Evolutionary conservation across 2,113 vertebrate species (phyloP), one percentile per base, ranked within the genome.

Genomic region (Atlantisia rogersi): DNA sequence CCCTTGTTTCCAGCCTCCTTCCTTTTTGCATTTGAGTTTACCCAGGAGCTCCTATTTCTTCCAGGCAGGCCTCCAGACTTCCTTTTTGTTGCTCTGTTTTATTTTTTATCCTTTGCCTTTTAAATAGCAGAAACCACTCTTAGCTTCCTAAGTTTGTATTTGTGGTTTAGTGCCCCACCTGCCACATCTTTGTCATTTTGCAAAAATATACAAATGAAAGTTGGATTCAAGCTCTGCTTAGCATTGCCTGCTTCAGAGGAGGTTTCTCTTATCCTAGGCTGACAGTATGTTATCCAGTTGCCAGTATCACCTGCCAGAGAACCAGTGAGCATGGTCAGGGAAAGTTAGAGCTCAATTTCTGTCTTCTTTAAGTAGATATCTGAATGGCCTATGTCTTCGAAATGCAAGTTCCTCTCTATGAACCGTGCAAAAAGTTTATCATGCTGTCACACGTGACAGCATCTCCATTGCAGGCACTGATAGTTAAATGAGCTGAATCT

Each of bases 401-500:
- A 64, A 6, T 35, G 8, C 13, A 59, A 46, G 13, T 67, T 84
- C 5, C 56, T 75, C 20, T 40, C 15, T n/a, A 10, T 0, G 0
- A 86, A 63, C 15, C 17, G n/a, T 48, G 20, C 19, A n/a, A 69
- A 80, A 74, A 69, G 6, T n/a, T 44, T 22, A 15, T 1, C 29
- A 19, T 40, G 15, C 5, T 76, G 11, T 48, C 29, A 86, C 60
- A 58, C 0, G 0, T 62, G n/a, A 26, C 39, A 64, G 3, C 0
- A 0, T 60, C 60, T 65, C 16, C 40, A 15, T 1, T 59, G 22
- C 22, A 82, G 86, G 17, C 31, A 42, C 31, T 31, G 24, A 77
- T 63, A 79, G 12, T 21, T 68, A n/a, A 90, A 58, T 39, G 44
- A 63, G 15, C 19, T 83, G 50, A 86, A 83, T 50, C 12, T 31